Evolutionary conservation across 2,888 invertebrate genomes (phyloP), one percentile per base, ranked within the genome.

Genomic region (Lepidochrysops patricia): DNA sequence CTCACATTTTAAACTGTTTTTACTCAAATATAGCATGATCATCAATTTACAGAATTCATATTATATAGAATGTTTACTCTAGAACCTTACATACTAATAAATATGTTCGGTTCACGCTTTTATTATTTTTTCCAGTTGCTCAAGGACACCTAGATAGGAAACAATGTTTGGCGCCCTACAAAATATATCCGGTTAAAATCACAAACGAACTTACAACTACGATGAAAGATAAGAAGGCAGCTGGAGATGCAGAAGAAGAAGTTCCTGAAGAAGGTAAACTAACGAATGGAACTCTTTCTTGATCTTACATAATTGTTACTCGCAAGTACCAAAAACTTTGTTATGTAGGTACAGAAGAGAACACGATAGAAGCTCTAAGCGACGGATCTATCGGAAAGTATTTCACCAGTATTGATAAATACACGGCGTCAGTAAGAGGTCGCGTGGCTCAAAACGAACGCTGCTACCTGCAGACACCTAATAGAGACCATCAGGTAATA

Each of bases 81-180:
- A n/a, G 19, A 15, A 7, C 15, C 7, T 15, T 37, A 12, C 2
- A 34, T 4, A 34, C 2, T 15, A 19, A 43, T 43, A 9, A 43
- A 19, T 43, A 32, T 2, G 6, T 5, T 37, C 15, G 9, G 57
- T 15, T 13, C 15, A 15, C 19, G 19, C 1, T 49, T 26, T 54
- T 29, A 7, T 29, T 29, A 62, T 4, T 27, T 48, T 15, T 12
- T 15, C 1, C 70, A 86, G 88, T 74, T 0, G 61, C 70, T 0
- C 88, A 87, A 76, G 85, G 84, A 0, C 75, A 74, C 0, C 65
- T 89, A 4, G 79, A 84, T 61, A 71, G 65, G 59, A 82, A 82
- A 66, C 88, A 88, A 52, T 76, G 77, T 61, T 66, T 86, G 1
- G 78, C 84, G 0, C 88, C 88, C 0, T 87, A 86, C 75, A 84